A percentile compares a stretch with the other conserved stretches of the same genome.
phyloP scores from a whole-genome alignment of 2,888 invertebrate species.

The Didymodactylos carnosus region DNA sequence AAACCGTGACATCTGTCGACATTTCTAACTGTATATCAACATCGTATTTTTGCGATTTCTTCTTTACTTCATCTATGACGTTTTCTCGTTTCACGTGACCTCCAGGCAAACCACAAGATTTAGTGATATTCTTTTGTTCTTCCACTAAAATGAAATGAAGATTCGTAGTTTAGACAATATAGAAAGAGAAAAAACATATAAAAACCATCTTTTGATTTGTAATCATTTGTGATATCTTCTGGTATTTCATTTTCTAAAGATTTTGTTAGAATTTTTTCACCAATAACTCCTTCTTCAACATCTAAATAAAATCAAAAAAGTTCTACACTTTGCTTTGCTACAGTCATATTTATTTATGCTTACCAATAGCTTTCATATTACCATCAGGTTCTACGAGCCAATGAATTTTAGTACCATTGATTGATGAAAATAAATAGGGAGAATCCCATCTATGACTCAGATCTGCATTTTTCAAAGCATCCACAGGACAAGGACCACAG shows the following conservation, averaged over 20 bases:
- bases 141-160: no score
- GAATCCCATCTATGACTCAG: background rate
- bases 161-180: no score
- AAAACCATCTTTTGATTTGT: no score
- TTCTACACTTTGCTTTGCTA: no score
- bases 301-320: background rate
- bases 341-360: background rate
- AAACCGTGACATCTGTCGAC: no score
- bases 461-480: background rate
- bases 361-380: background rate
- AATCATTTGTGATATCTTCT: background rate
- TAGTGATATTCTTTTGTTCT: no score
- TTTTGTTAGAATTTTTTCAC: background rate
- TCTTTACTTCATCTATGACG: no score
- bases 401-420: background rate
- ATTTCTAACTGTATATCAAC: no score
- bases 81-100: no score
- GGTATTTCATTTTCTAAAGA: background rate
- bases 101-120: no score
- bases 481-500: background rate
- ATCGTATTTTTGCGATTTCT: no score
- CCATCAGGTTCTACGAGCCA: background rate
- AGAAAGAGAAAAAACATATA: no score
- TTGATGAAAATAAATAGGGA: background rate
- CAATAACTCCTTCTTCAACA: background rate